Percentiles rank a stretch among this genome's conserved stretches.
Evolutionary conservation across 2,797 vertebrate genomes (phyloP).

Genomic region (Yasuhikotakia modesta): DNA sequence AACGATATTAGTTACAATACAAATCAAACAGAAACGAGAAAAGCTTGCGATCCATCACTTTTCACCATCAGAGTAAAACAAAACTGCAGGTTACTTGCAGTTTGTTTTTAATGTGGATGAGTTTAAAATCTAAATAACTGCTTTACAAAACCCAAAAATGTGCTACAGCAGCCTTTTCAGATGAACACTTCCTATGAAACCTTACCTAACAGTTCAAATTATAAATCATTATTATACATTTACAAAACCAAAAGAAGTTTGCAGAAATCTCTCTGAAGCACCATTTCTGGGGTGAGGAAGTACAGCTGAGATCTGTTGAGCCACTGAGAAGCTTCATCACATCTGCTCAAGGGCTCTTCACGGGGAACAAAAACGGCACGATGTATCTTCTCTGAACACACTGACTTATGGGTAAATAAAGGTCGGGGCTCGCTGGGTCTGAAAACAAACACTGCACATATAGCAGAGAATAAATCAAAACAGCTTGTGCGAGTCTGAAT

Average conservation of each 20-base stretch:
- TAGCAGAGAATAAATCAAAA: background rate
- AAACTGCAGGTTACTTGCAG: no score
- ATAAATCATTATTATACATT: no score
- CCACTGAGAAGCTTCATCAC: constrained; percentile 85
- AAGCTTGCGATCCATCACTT: no score
- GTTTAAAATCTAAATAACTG: no score
- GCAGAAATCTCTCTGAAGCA: constrained; percentile 50
- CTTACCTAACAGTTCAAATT: no score
- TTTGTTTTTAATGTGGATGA: no score
- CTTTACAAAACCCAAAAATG: no score
- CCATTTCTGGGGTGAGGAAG: constrained; percentile 83
- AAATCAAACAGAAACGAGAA: background rate
- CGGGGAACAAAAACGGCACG: constrained; percentile 87
- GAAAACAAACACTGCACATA: constrained; percentile 89
- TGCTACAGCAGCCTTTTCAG: no score
- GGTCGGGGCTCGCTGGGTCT: constrained; percentile 88
- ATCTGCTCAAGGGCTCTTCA: constrained; percentile 78
- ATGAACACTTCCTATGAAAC: no score
- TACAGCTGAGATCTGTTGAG: constrained; percentile 88
- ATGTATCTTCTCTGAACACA: constrained; percentile 81
- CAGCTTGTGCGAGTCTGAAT: background rate
- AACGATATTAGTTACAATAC: background rate
- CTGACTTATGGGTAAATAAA: constrained; percentile 85
- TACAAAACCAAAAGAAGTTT: no score
- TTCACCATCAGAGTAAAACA: no score